phyloP scores from a whole-genome alignment of 2,797 vertebrate species.

The Huso huso region DNA sequence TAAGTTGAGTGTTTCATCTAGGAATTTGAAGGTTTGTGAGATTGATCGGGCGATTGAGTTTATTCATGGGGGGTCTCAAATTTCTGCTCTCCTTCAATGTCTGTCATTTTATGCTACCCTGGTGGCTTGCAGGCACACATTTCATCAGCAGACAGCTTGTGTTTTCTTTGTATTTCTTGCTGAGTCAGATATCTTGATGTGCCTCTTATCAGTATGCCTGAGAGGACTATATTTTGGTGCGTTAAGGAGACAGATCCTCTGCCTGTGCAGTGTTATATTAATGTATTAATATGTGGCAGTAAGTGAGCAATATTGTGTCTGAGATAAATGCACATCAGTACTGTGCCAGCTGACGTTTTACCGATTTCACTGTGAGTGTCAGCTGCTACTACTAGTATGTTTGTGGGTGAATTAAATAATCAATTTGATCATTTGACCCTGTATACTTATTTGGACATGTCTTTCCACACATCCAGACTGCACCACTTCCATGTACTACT shows the following conservation, averaged over 20 bases:
- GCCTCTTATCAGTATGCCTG: constrained; percentile 23
- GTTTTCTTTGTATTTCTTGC: constrained; percentile 17
- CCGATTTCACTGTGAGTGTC: no score
- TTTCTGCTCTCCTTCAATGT: background rate
- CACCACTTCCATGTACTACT: no score
- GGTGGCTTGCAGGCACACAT: background rate
- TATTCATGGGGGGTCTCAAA: constrained; percentile 5
- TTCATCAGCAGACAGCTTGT: constrained; percentile 2
- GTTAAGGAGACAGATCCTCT: constrained; percentile 23
- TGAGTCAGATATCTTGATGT: constrained; percentile 25
- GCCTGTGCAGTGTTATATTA: constrained; percentile 35
- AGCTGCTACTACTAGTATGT: no score
- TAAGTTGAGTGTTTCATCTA: constrained; percentile 5
- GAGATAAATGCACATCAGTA: constrained; percentile 39
- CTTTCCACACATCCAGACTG: no score
- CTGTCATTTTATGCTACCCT: background rate
- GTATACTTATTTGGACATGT: no score
- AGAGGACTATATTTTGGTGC: constrained; percentile 19
- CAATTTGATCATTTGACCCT: no score
- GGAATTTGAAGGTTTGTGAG: constrained; percentile 4
- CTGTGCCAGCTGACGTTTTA: background rate
- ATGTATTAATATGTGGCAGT: constrained; percentile 35
- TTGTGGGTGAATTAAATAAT: no score
- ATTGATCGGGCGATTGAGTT: constrained; percentile 9
- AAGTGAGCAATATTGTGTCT: constrained; percentile 29